Evolutionary conservation across 2,797 vertebrate species (phyloP), one percentile per base, ranked within the genome.

Genomic region (Momotus momota): DNA sequence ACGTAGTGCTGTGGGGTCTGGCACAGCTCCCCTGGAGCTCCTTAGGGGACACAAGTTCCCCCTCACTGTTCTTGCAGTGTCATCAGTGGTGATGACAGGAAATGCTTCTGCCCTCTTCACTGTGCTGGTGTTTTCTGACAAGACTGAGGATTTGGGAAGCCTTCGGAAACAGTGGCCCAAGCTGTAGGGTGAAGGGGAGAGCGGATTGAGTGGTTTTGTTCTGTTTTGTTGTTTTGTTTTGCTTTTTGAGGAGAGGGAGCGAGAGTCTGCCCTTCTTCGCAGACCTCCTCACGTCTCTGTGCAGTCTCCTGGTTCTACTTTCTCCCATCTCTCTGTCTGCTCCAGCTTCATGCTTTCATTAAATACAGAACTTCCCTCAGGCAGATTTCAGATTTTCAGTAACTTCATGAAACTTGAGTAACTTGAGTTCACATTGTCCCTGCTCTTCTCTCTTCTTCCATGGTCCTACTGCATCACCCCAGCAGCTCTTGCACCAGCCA

Each of bases 241-340:
- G 22, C 21, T 33, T 70, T 54, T 54, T 52, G 19, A 67, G 67
- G n/a, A 23, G 65, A 55, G 20, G 12, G 10, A 16, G 29, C 40
- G 12, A 12, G 41, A 17, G 4, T 12, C 31, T 80, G 43, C 8
- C 12, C 38, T 40, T 48, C 20, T 26, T 51, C 12, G 18, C 40
- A n/a, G 38, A 45, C 45, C 54, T 60, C 25, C 45, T 67, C 1
- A 1, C 22, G 4, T 52, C 1, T 1, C 64, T n/a, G 10, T 21
- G 15, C 33, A 13, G n/a, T 15, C 40, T 54, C 27, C n/a, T 38
- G 21, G 11, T 64, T 67, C 22, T 41, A 40, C 54, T 43, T n/a
- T 4, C 19, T 66, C n/a, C 33, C 8, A 5, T 22, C 45, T 15
- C 26, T 31, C 43, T 1, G 0, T 35, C 58, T 65, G 21, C 41